Percentiles rank a stretch among this genome's conserved stretches.
Evolutionary conservation across 2,797 vertebrate species (phyloP).

Genomic region (Rhinophrynus dorsalis): DNA sequence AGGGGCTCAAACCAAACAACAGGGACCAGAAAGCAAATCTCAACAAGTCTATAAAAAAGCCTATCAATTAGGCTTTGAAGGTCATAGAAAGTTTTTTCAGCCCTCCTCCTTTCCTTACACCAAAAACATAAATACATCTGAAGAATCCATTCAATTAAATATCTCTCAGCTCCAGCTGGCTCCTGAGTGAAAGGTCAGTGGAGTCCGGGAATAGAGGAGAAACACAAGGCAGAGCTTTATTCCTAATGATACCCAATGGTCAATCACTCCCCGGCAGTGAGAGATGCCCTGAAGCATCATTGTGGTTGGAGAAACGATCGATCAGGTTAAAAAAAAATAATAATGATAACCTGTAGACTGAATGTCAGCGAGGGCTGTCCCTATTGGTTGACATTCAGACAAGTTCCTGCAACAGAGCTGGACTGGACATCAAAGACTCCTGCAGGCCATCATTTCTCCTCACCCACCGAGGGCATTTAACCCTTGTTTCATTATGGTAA

Average conservation of each 20-base stretch:
- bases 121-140: constrained; percentile 84
- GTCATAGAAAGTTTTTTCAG: constrained; percentile 75
- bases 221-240: constrained; percentile 54
- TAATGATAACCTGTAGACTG: constrained; percentile 96
- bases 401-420: constrained; percentile 61
- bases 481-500: constrained; percentile 62
- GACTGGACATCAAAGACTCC: constrained; percentile 72
- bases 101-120: constrained; percentile 48
- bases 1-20: constrained; percentile 70
- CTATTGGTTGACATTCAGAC: constrained; percentile 82
- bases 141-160: constrained; percentile 96
- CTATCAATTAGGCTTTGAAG: constrained; percentile 90
- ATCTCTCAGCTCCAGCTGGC: constrained; percentile 89
- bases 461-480: constrained; percentile 67
- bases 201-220: constrained; percentile 83
- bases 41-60: constrained; percentile 74
- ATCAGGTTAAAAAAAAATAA: constrained; percentile 77
- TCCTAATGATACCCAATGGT: constrained; percentile 95
- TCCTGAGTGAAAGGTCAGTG: constrained; percentile 94
- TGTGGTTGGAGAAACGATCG: constrained; percentile 82
- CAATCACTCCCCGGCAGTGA: constrained; percentile 87
- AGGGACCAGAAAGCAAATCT: constrained; percentile 68
- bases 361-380: constrained; percentile 80
- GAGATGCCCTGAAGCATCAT: constrained; percentile 87
- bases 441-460: constrained; percentile 56